Base-by-base conservation (phyloP, 1,140 invertebrate genomes). In the Drosophila biarmipes region DNA sequence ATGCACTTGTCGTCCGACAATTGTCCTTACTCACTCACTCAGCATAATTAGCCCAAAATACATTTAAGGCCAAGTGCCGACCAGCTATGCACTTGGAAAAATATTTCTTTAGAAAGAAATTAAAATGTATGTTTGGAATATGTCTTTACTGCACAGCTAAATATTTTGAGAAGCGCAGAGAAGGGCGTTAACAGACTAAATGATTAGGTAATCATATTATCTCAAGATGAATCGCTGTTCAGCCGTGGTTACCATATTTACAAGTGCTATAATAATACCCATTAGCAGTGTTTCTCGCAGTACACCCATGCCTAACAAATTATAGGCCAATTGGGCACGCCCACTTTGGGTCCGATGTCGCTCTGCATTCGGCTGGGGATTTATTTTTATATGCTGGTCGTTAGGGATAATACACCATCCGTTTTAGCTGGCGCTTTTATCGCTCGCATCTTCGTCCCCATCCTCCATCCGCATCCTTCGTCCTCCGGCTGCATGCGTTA, bases 341-440 rank as follows among this genome's bases (percentile, higher is more conserved):
- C 61, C 42, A 21, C 31, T 37, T 45, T 3, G 37, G 27, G 5
- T 21, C 11, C 14, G 10, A 56, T 34, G 14, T 37, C n/a, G 29
- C 3, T 35, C 24, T 31, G 29, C 24, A 31, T 48, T 46, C 15
- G 17, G 17, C 6, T 48, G 34, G 38, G 38, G 64, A 56, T 78
- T 78, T 58, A 72, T 72, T 71, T 78, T 78, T 78, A 73, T 73
- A 51, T 37, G 53, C 67, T 37, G 43, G 54, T 48, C 54, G 42
- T 78, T 58, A 43, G 48, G 66, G 46, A 53, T 68, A 78, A 78
- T 51, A 35, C 74, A 51, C 49, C 59, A 78, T 78, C 43, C 75
- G 52, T 56, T 63, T 55, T 66, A 48, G 67, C 31, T 54, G 45
- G 35, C 59, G 45, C 42, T 69, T 78, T 79, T 69, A 80, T 79